Evolutionary conservation across 2,888 invertebrate genomes (phyloP), one percentile per base, ranked within the genome.

Genomic region (Cephus nigrinus): DNA sequence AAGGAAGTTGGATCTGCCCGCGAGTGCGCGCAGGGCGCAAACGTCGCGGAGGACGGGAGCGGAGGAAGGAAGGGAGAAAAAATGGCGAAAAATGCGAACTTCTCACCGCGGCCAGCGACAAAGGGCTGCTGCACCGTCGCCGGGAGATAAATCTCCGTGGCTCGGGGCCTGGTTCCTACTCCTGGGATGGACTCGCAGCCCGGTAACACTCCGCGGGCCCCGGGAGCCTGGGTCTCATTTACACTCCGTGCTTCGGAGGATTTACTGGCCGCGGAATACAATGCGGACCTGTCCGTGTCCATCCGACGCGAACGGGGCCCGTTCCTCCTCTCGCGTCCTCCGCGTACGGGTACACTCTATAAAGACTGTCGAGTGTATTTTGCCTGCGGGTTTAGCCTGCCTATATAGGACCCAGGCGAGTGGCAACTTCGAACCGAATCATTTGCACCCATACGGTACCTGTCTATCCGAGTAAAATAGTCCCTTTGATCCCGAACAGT

Each of bases 221-320:
- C 72, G 71, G 76, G 72, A 55, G 75, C 74, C 77, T 75, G 84
- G 84, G 87, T 90, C 91, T 91, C 91, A 91, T 91, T 91, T 91
- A 91, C 91, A 91, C 91, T 90, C 88, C 86, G 85, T 85, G 85
- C 82, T 76, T 74, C 75, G 73, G 83, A 91, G 88, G 88, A 91
- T 91, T 91, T 91, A 91, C 91, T 91, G 91, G 90, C 89, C 86
- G 82, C 82, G 84, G 90, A 90, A 91, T 88, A 91, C 91, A 91
- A 91, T 91, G 91, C 91, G 88, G 87, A 88, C 89, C 90, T 90
- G 89, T 91, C 90, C 88, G 86, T 90, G 91, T 90, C 91, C 90
- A 90, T 91, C 91, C 87, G 86, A 82, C 86, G 84, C 85, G 84
- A 88, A 88, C 86, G 82, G 84, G 81, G 84, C 85, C 86, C 85